These are phyloP conservation scores for Coecobrya sp. DNA, from an alignment of 2,888 invertebrate genomes.

Conservation along the genomic window DNA sequence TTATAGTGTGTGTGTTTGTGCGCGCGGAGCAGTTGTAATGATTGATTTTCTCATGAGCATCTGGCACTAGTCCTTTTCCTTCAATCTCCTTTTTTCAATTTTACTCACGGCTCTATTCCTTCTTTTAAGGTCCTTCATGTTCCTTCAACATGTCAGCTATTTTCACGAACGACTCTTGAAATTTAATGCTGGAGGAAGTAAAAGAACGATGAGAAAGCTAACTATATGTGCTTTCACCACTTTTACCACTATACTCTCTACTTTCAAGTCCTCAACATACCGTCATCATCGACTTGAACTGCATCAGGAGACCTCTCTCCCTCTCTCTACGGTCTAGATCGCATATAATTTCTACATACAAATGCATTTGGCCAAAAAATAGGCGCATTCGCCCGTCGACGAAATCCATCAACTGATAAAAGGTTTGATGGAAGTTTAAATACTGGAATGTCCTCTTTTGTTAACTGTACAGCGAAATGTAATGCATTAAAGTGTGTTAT, in stretches of 20 bases:
- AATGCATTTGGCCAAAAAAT: neutral
- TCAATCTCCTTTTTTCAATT: slow-evolving; percentile 60
- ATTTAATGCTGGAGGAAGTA: slow-evolving; percentile 27
- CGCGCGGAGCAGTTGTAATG: slow-evolving; percentile 32
- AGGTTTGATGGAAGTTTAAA: slow-evolving; percentile 46
- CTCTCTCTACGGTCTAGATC: neutral
- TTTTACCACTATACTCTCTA: neutral
- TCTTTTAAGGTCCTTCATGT: slow-evolving; percentile 37
- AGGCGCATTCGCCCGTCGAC: neutral
- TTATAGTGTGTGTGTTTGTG: neutral
- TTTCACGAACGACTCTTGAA: slow-evolving; percentile 44
- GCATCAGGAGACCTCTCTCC: neutral
- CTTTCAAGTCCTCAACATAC: too few species aligned
- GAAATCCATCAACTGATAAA: slow-evolving; percentile 58
- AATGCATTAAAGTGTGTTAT: slow-evolving; percentile 14
- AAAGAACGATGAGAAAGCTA: neutral
- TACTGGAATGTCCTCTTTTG: slow-evolving; percentile 42
- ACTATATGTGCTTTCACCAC: neutral
- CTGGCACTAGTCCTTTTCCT: slow-evolving; percentile 61
- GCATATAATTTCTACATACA: neutral
- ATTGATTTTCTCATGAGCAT: slow-evolving; percentile 62
- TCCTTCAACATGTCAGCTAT: slow-evolving; percentile 58
- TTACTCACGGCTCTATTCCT: slow-evolving; percentile 37
- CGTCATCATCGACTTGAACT: neutral
- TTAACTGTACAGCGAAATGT: slow-evolving; percentile 12